Conservation (phyloP, 2,888 invertebrate species). For the Rhorus exstirpatorius region DNA sequence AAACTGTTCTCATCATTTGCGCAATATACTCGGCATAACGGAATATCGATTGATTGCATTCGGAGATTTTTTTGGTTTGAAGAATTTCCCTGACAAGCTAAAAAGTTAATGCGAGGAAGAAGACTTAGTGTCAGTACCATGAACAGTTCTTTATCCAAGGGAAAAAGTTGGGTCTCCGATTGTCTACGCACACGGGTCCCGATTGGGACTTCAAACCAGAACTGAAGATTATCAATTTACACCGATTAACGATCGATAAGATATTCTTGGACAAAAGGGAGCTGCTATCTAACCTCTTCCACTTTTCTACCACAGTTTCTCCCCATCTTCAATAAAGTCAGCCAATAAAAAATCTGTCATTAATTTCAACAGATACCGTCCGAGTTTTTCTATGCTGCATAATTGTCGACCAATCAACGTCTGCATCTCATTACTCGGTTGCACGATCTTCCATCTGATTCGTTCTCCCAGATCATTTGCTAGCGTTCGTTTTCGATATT, state of each 20-base stretch:
- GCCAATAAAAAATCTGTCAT: not conserved
- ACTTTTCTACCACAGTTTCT: not conserved
- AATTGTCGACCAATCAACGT: slow-evolving; percentile 11
- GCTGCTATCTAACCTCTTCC: not conserved
- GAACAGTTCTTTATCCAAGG: not conserved
- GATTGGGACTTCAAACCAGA: too few species aligned
- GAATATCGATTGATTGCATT: not conserved
- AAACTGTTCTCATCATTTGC: not conserved
- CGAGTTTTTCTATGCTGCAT: not conserved
- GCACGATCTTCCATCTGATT: slow-evolving; percentile 18
- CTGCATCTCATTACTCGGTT: slow-evolving; percentile 31
- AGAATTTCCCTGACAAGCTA: not conserved
- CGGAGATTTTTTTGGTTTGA: not conserved
- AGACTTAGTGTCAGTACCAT: not conserved
- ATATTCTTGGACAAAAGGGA: not conserved
- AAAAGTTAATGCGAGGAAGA: not conserved
- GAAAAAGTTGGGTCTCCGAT: too few species aligned
- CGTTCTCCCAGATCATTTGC: slow-evolving; percentile 6
- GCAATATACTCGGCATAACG: not conserved
- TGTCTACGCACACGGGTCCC: too few species aligned
- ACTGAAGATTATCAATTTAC: too few species aligned
- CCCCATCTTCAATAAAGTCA: not conserved
- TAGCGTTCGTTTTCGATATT: slow-evolving; percentile 15
- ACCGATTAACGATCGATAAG: not conserved
- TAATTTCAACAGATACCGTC: not conserved